These are phyloP conservation scores for Bergia sp. DNA, from an alignment of 92 coral and sea anemone species.

Conservation along the genomic window DNA sequence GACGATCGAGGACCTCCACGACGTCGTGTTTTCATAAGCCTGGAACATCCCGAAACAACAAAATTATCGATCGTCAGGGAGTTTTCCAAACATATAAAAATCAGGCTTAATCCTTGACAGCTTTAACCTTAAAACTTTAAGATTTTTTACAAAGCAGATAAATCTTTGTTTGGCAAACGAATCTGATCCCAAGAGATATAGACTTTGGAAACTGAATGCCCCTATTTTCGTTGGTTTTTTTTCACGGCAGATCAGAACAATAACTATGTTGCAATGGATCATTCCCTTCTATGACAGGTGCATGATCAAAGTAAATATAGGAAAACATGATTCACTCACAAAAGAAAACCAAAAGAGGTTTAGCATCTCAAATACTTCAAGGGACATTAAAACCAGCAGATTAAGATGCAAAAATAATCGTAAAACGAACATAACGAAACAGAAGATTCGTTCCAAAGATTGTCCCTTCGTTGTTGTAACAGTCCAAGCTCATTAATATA, in stretches of 20 bases:
- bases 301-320: neutral
- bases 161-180: neutral
- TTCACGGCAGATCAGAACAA: neutral
- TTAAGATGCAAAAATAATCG: neutral
- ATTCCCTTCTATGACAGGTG: neutral
- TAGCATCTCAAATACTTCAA: neutral
- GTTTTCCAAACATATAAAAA: no score
- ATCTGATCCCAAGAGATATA: neutral
- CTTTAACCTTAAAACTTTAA: no score
- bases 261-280: neutral
- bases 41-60: no score
- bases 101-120: neutral
- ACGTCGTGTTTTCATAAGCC: no score
- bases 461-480: neutral
- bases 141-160: no score
- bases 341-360: neutral
- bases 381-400: neutral
- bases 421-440: neutral
- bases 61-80: no score
- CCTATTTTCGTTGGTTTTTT: neutral
- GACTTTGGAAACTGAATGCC: neutral
- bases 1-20: no score
- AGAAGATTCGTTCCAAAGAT: neutral
- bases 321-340: neutral
- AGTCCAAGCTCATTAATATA: neutral